Evolutionary conservation across 2,888 invertebrate genomes (phyloP), one percentile per base, ranked within the genome.

Genomic region (Scaptomyza reducta): DNA sequence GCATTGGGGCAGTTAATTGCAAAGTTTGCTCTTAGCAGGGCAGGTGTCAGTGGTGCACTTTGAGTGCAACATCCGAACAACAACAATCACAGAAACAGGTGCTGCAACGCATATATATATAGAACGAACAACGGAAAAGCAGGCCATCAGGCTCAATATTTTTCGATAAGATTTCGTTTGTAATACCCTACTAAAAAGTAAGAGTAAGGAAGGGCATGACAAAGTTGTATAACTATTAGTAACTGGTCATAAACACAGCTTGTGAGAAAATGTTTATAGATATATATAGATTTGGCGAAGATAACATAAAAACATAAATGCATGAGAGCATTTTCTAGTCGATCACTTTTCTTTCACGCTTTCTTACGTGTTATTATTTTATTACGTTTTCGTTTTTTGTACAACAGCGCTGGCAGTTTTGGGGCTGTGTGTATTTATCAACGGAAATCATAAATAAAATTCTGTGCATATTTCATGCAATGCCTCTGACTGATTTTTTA

Each of bases 391-490:
- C 0, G 0, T 22, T 49, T 50, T 55, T 70, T 69, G 68, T 69
- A 69, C 77, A 68, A 67, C 64, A 66, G 40, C 22, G 13, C 49
- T 29, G 77, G 29, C 29, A 18, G n/a, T 44, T 40, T 40, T 56
- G 46, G 69, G 54, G 50, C 35, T 35, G 59, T 45, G 64, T 57
- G 64, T 68, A 85, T 84, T 89, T 89, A 85, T 84, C 84, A 88
- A 77, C 84, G 88, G 89, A 89, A 88, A 88, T 87, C 89, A 89
- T 89, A 84, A 84, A 89, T 89, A 85, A 84, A 81, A 70, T 58
- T 60, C 66, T 35, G 70, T 65, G 65, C 87, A 83, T 87, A 81
- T 81, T 74, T 89, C 74, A 81, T 64, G 59, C 27, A 50, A 62
- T 54, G 51, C 70, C 45, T 38, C 6, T 9, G 14, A 9, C 38